Base-by-base conservation (phyloP, 2,797 vertebrate genomes). In the Astyanax mexicanus region DNA sequence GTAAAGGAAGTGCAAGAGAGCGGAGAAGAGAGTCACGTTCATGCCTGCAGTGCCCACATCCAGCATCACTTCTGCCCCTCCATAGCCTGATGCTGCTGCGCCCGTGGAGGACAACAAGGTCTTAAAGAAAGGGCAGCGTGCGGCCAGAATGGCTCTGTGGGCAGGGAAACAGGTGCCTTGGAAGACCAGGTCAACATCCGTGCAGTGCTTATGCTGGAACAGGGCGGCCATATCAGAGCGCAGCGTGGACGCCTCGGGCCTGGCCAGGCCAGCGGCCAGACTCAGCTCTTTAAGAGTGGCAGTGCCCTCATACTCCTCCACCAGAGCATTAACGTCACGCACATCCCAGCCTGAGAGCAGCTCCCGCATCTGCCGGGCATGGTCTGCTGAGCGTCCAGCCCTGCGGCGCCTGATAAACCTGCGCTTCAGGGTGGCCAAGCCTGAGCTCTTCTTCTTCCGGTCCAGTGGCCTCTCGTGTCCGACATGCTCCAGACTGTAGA, bases 151-250 rank as follows among this genome's bases (percentile, higher is more conserved):
- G 72, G 98, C 98, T 68, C 98, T 94, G 90, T 99, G 98, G 77
- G 98, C 97, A 52, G 98, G 98, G 88, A 99, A 99, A 87, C 98
- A 99, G 40, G 98, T 96, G 81, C 97, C 97, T 88, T 97, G 98
- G 91, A 99, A 99, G 91, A 99, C 96, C 87, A 99, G 95, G 91
- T 99, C 98, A 75, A 99, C 97, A 57, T 99, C 98, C 0, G 98
- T 98, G 93, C 98, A 99, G 81, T 99, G 98, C 86, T 99, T 99
- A 88, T 97, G 97, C 89, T 97, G 95, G 85, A 99, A 99, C 75
- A 99, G 95, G 80, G 96, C 95, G 55, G 96, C 95, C 91, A 99
- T 96, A 81, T 99, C 94, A 74, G 96, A 95, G 75, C 96, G 95
- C 74, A 99, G 88, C 12, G 93, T 96, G 79, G 93, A 95, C 21